phyloP scores from a whole-genome alignment of 2,888 invertebrate species.

The Pelosia muscerda region DNA sequence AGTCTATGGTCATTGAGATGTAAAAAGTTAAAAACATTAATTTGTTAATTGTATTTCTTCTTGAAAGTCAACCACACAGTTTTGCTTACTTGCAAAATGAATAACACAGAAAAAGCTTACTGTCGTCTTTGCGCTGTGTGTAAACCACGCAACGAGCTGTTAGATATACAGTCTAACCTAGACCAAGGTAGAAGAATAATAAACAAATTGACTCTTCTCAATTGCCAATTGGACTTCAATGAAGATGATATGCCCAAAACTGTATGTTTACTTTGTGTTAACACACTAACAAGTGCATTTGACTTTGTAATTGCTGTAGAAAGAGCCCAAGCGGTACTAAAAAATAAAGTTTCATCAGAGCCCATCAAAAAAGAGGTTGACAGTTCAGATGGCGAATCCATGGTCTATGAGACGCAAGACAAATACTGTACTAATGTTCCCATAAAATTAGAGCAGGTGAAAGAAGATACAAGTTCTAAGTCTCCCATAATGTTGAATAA shows the following conservation, averaged over 20 bases:
- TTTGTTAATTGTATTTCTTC: too few species aligned
- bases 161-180: slow-evolving; percentile 49
- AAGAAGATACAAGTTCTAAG: not conserved
- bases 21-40: not conserved
- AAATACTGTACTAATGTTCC: slow-evolving; percentile 33
- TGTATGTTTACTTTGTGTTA: slow-evolving; percentile 67
- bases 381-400: slow-evolving; percentile 43
- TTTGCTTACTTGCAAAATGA: slow-evolving; percentile 42
- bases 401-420: slow-evolving; percentile 18
- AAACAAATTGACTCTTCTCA: slow-evolving; percentile 62
- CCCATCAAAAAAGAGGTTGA: slow-evolving; percentile 58
- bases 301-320: slow-evolving; percentile 67
- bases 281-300: slow-evolving; percentile 62
- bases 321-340: slow-evolving; percentile 62
- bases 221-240: slow-evolving; percentile 58
- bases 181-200: slow-evolving; percentile 54
- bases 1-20: too few species aligned
- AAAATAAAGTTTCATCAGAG: slow-evolving; percentile 48
- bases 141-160: slow-evolving; percentile 60
- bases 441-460: slow-evolving; percentile 39
- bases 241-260: slow-evolving; percentile 61
- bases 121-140: slow-evolving; percentile 69
- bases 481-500: not conserved
- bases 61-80: not conserved
- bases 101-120: slow-evolving; percentile 46